Evolutionary conservation across 2,797 vertebrate genomes (phyloP), one percentile per base, ranked within the genome.

Genomic region (Pangasius larnaudii): DNA sequence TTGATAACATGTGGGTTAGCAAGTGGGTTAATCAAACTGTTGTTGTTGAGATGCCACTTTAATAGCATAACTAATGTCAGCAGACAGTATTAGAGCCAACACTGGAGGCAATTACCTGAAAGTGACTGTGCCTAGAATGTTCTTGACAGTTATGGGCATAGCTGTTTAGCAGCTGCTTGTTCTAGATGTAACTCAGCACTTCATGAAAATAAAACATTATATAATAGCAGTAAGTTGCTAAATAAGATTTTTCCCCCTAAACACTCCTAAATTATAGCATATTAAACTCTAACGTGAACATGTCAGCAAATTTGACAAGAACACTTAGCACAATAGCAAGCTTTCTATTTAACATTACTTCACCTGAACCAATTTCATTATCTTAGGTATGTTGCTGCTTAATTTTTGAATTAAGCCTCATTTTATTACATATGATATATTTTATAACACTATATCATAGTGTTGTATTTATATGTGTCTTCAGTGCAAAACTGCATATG

Each of bases 51-150:
- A 78, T 33, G 27, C 49, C 49, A 19, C 7, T 78, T 78, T 53
- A 56, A 78, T 56, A 56, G 46, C 75, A 53, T 78, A 78, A 22
- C 49, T 78, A 78, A 33, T 78, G 49, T 33, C 49, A 33, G 49
- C 49, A 53, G 75, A 78, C 75, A 78, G 49, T 53, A 33, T 78
- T 78, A 30, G 33, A 78, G 14, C 49, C 19, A 78, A 78, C 51
- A 33, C 0, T 78, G 75, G 16, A 56, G 30, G n/a, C n/a, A 78
- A 33, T 78, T 77, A 77, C 11, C 46, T 51, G 10, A 24, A 39
- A 39, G 9, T 61, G 22, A 81, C 39, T 81, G 56, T 39, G 22
- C 8, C 56, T 39, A 39, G 10, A 58, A 36, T 79, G 18, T 58
- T 33, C 77, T 13, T 1, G 8, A 22, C 51, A 56, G 51, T 56